Conservation (phyloP, 2,888 invertebrate species). For the Amaurobius ferox region DNA sequence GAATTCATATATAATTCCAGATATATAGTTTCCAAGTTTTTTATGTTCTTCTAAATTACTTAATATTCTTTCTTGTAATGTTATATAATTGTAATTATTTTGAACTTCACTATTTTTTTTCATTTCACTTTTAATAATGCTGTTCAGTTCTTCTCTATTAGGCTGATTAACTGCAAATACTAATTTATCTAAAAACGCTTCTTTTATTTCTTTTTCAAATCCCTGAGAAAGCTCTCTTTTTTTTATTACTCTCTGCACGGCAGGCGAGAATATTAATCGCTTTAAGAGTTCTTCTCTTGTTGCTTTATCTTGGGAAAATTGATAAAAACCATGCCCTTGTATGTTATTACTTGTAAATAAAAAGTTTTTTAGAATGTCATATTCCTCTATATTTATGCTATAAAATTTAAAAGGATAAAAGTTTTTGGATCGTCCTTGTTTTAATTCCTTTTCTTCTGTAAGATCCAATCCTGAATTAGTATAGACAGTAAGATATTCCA, state of each 20-base stretch:
- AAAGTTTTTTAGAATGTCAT: conserved; percentile 30
- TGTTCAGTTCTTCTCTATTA: conserved; percentile 27
- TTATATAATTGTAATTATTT: conserved; percentile 27
- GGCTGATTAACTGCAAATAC: conserved; percentile 31
- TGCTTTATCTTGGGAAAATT: conserved; percentile 25
- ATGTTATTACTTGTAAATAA: conserved; percentile 30
- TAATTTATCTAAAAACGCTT: conserved; percentile 21
- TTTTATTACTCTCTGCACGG: conserved; percentile 20
- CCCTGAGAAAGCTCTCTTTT: conserved; percentile 11
- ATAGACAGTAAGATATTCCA: conserved; percentile 26
- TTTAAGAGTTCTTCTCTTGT: conserved; percentile 29
- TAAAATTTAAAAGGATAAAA: conserved; percentile 18
- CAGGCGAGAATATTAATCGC: conserved; percentile 21
- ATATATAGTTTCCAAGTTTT: conserved; percentile 10
- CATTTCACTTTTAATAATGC: conserved; percentile 26
- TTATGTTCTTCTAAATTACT: conserved; percentile 23
- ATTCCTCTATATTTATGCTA: conserved; percentile 28
- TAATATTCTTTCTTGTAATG: conserved; percentile 42
- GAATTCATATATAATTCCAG: conserved; percentile 10
- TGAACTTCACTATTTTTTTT: conserved; percentile 25
- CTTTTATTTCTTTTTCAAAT: conserved; percentile 10
- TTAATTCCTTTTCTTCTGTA: conserved; percentile 38
- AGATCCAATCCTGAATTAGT: conserved; percentile 26
- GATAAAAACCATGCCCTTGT: conserved; percentile 30
- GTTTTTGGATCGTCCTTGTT: conserved; percentile 9